Conservation (phyloP, 2,113 vertebrate genomes). For the Otis tarda region DNA sequence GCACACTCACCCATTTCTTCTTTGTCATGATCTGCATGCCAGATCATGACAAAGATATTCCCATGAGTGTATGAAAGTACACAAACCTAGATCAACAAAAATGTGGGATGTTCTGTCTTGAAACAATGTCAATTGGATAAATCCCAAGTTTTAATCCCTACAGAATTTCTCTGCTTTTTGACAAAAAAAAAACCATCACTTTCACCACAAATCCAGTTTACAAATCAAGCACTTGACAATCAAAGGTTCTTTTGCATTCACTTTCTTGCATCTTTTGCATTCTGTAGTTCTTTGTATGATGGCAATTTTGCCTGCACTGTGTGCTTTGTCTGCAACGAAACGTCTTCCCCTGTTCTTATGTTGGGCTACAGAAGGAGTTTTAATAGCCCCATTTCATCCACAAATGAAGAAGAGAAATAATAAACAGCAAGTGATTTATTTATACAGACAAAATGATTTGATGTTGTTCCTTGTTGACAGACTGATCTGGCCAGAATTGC, state of each 20-base stretch:
- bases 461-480: constrained; percentile 67
- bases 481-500: constrained; percentile 67
- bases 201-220: background rate
- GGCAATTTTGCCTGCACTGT: background rate
- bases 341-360: background rate
- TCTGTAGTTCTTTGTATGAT: background rate
- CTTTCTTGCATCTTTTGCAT: background rate
- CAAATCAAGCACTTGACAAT: background rate
- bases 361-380: constrained; percentile 5
- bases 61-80: background rate
- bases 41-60: background rate
- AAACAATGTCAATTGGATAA: background rate
- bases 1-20: background rate
- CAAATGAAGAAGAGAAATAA: constrained; percentile 64
- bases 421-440: constrained; percentile 69
- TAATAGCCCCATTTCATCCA: constrained; percentile 13
- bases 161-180: background rate
- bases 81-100: background rate
- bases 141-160: background rate
- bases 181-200: no score
- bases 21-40: background rate
- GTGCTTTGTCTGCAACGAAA: background rate
- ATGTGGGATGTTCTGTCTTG: background rate
- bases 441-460: constrained; percentile 70
- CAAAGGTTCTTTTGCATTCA: background rate